A percentile compares a stretch with the other conserved stretches of the same genome.
These are phyloP conservation scores for Parnassius apollo DNA, from an alignment of 2,888 invertebrate genomes.

Conservation along the genomic window DNA sequence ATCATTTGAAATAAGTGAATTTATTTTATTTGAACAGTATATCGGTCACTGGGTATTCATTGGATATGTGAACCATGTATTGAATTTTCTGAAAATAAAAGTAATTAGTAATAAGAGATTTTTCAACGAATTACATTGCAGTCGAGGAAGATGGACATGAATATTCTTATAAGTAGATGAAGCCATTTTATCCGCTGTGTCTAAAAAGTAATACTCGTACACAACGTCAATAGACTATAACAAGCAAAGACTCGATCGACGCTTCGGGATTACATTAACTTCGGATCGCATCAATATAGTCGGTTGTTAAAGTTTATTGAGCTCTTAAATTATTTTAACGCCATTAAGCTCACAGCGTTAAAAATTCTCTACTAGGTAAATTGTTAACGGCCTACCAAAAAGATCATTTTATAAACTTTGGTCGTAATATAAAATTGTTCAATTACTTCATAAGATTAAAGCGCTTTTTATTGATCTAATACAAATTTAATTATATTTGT, in stretches of 20 bases:
- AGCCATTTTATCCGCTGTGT: background rate
- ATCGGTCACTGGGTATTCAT: slow-evolving; percentile 12
- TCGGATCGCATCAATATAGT: slow-evolving; percentile 60
- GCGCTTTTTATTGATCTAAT: no score
- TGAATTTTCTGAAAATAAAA: slow-evolving; percentile 16
- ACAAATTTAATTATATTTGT: background rate
- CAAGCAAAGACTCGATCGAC: slow-evolving; percentile 44
- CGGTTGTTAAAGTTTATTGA: slow-evolving; percentile 69
- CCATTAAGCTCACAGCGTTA: slow-evolving; percentile 66
- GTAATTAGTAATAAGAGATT: background rate
- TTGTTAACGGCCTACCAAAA: slow-evolving; percentile 31
- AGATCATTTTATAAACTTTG: slow-evolving; percentile 43
- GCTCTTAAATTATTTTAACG: slow-evolving; percentile 69
- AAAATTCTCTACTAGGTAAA: slow-evolving; percentile 64
- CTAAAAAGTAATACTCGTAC: slow-evolving; percentile 18
- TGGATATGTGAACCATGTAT: slow-evolving; percentile 13
- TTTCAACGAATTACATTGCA: no score
- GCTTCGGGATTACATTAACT: slow-evolving; percentile 61
- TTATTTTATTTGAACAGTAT: slow-evolving; percentile 22
- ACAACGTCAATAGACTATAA: slow-evolving; percentile 24
- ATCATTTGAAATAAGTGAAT: slow-evolving; percentile 29
- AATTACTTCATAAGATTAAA: slow-evolving; percentile 44
- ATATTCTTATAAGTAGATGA: background rate
- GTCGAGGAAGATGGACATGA: no score
- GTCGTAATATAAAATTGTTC: slow-evolving; percentile 54